Evolutionary conservation across 2,797 vertebrate species (phyloP), one percentile per base, ranked within the genome.

Genomic region (Dermochelys coriacea): DNA sequence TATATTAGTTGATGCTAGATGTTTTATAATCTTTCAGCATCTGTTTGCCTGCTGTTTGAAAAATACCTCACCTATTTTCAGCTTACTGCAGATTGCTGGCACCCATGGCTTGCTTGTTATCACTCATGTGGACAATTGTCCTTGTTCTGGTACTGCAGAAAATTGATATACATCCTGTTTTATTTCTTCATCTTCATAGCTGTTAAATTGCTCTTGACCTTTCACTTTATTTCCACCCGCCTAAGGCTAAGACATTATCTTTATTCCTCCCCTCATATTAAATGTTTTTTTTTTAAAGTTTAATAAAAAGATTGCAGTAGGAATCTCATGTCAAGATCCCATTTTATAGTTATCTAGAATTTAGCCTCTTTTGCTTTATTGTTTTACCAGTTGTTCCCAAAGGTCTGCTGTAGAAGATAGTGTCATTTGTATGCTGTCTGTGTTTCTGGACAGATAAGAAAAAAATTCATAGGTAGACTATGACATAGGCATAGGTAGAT

Each of bases 391-490:
- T 91, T 97, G 52, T 88, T 97, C 94, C 78, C 82, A 93, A 96
- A 96, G 94, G 91, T 37, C 64, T 89, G 81, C 91, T 86, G 88
- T 91, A 88, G 91, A 91, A 86, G 85, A 47, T 82, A 79, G 87
- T 93, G 80, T 83, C 71, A 94, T 96, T 90, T 88, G 84, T 96
- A 94, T 94, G 89, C 94, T 86, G 71, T 41, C 47, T n/a, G 2
- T 81, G 95, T 77, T 79, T 64, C 5, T 59, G 61, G 15, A 27
- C 75, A 89, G 90, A 91, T 93, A 79, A 93, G 80, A 80, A 89
- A 94, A 93, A 77, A 84, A 79, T 84, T 57, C 47, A 41, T 15
- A 19, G 89, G 85, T 90, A 94, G 91, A n/a, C 49, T 81, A 82
- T 87, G n/a, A n/a, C n/a, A n/a, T n/a, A n/a, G n/a, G n/a, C n/a